Base-by-base conservation (phyloP, 2,113 vertebrate genomes). In the Dasyornis broadbenti region DNA sequence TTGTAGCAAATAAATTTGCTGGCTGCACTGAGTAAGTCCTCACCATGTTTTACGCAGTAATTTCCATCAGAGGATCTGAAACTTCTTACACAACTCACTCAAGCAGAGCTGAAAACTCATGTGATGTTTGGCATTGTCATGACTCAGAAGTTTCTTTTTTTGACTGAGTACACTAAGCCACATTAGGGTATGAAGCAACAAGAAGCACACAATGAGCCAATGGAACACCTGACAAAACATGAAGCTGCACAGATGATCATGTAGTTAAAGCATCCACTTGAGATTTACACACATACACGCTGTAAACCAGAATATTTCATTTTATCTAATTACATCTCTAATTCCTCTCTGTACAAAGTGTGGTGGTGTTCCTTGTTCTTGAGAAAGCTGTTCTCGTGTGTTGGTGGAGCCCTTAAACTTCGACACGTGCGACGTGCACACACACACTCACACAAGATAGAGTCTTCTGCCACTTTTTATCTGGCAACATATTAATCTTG, bases 401-500 rank as follows among this genome's bases (percentile, higher is more conserved):
- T 23, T 78, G 31, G 30, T 75, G 64, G 24, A 37, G 28, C 26
- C 28, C 31, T 13, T 31, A 42, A 80, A 15, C n/a, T 83, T 42
- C 39, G 50, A 37, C 49, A 59, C 3, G 20, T 30, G 45, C 24
- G 30, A 81, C 4, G 7, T 39, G 37, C 57, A 24, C n/a, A 42
- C 65, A 42, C 35, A 45, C 30, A 64, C 42, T 57, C 33, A 66
- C 64, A 71, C 35, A 95, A 95, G 92, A 95, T 31, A 68, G 30
- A 81, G 60, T 77, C 86, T 94, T 88, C 92, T 47, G 82, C 83
- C 71, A 82, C 80, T 90, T 97, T 95, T 82, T 92, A 35, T 97
- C 89, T 72, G 52, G 89, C 82, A 96, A 95, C 49, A 44, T 86
- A 92, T 96, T 96, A 97, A 96, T 94, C 94, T 94, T 96, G 92